Evolutionary conservation across 1,140 invertebrate genomes (phyloP), one percentile per base, ranked within the genome.

Genomic region (Habropoda laboriosa): DNA sequence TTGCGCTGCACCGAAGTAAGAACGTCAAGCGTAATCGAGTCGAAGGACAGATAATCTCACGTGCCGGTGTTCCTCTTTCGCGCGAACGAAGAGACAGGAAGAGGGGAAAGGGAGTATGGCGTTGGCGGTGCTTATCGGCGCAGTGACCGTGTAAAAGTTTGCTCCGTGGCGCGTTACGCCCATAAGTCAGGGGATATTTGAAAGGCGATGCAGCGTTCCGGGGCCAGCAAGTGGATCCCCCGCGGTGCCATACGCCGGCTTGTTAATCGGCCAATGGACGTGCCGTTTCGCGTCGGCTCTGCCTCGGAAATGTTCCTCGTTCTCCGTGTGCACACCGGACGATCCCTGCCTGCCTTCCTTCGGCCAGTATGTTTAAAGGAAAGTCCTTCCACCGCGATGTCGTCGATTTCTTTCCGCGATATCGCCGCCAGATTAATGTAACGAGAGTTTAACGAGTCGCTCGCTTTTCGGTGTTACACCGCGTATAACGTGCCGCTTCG

Each of bases 261-360:
- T 88, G 88, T 86, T 90, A 89, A 89, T 90, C 88, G 88, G 83
- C 53, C 67, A 74, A 77, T 83, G 64, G 77, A 85, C 84, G 83
- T 57, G 68, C 38, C 49, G 72, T 75, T 75, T 73, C 66, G 55
- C 40, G 64, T 45, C 45, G 24, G 61, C 21, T 57, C 30, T 45
- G 47, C 61, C 55, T 55, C 53, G 45, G 35, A 45, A 73, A 49
- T 42, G 76, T 78, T 53, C 72, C 24, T 24, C 42, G 45, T 5
- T 13, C 30, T 38, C 47, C 3, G 16, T n/a, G n/a, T n/a, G n/a
- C n/a, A n/a, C 6, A 6, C 18, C 21, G 21, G 27, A 45, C 58
- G 4, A 12, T 13, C 18, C n/a, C n/a, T n/a, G n/a, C n/a, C n/a
- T n/a, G n/a, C n/a, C n/a, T n/a, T n/a, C n/a, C n/a, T n/a, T n/a